Evolutionary conservation across 2,797 vertebrate species (phyloP).

Genomic region (Arnoldichthys spilopterus): DNA sequence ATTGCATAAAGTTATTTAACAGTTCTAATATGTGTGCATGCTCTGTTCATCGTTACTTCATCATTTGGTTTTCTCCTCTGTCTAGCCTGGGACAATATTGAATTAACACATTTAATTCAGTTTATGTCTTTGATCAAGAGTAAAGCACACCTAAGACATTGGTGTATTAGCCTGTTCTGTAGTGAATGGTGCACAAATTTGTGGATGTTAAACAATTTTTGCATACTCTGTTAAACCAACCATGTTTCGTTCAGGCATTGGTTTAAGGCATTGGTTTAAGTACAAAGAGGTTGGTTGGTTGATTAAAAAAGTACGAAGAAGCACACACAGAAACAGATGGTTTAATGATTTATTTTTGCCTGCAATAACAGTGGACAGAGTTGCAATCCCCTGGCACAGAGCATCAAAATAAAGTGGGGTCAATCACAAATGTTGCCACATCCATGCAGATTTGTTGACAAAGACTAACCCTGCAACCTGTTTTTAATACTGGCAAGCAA

Average conservation of each 20-base stretch:
- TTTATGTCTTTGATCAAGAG: background rate
- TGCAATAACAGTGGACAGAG: constrained; percentile 9
- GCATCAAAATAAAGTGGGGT: constrained; percentile 29
- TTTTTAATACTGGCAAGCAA: background rate
- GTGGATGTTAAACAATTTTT: too few relatives aligned
- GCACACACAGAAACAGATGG: constrained; percentile 13
- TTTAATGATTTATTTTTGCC: constrained; percentile 53
- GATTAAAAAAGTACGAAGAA: constrained; percentile 36
- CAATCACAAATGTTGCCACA: constrained; percentile 9
- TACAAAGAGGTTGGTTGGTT: background rate
- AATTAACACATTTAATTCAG: background rate
- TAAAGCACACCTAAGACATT: background rate
- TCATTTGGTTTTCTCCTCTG: background rate
- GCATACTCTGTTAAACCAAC: background rate
- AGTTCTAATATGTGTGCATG: background rate
- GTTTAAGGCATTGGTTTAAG: background rate
- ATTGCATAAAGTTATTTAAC: background rate
- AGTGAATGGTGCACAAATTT: background rate
- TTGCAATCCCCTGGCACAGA: constrained; percentile 12
- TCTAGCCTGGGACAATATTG: too few relatives aligned
- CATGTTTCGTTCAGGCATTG: background rate
- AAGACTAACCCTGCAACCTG: background rate
- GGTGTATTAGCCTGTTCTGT: background rate
- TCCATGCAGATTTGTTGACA: background rate
- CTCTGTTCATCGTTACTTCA: background rate